Evolutionary conservation across 1,140 invertebrate species (phyloP), one percentile per base, ranked within the genome.

Genomic region (Drosophila mojavensis): DNA sequence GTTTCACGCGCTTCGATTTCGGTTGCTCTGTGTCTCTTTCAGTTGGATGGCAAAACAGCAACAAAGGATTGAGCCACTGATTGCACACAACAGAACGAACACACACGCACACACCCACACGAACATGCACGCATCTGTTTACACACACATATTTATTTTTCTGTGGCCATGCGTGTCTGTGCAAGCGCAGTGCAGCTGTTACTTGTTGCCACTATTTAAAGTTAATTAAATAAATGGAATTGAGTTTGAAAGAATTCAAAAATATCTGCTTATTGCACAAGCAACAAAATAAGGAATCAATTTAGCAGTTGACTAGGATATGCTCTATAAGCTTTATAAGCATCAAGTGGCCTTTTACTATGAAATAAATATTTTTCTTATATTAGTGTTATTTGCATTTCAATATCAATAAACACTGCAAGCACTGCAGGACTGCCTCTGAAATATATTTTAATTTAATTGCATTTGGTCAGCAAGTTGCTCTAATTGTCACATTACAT

Each of bases 191-290:
- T 24, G 45, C 58, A 64, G 53, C 59, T 68, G 59, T 72, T 36
- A 36, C 61, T 26, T 67, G 50, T 30, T 75, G 61, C 39, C 58
- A 24, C 33, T 68, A 79, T 88, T 82, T 88, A 50, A 77, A 50
- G 36, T 79, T 82, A 79, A 88, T 86, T 86, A 70, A 68, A 74
- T 70, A 70, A 59, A 70, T 67, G 60, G 56, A 79, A 79, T 70
- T 63, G 47, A 60, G 69, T 79, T 76, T 33, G 54, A 48, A 47
- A 48, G 36, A 51, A 58, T 62, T 50, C 3, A 30, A 60, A 56
- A 66, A 41, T 15, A 20, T 48, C 64, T 33, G n/a, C 24, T 58
- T 10, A 59, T 15, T 54, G 15, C 17, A 36, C 0, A 39, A 11
- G 3, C 20, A 41, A 7, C 39, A 45, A 5, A 33, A 43, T 60